Percentiles rank a stretch among this genome's conserved stretches.
Evolutionary conservation across 2,113 vertebrate genomes (phyloP).

Genomic region (Grantiella picta): DNA sequence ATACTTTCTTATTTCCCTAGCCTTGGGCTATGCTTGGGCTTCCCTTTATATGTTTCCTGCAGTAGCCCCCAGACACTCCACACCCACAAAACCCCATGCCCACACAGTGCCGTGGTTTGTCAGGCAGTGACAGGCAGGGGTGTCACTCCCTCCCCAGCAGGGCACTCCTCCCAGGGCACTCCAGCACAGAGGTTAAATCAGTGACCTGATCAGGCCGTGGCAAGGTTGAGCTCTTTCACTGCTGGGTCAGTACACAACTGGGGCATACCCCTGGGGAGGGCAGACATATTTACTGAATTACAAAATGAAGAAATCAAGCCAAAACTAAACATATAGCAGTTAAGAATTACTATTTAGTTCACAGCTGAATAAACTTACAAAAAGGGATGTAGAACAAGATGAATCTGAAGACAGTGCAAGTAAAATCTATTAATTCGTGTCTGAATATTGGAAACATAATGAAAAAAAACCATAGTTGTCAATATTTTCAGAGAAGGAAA

Average conservation of each 20-base stretch:
- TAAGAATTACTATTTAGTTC: background rate
- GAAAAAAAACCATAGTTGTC: background rate
- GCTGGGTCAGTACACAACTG: rapidly evolving
- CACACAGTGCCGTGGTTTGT: background rate
- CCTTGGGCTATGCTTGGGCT: background rate
- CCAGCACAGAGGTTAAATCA: background rate
- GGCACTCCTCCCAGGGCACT: no score
- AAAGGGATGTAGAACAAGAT: background rate
- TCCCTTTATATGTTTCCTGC: background rate
- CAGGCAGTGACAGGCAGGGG: background rate
- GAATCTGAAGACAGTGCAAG: background rate
- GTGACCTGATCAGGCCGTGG: rapidly evolving
- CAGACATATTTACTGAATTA: background rate
- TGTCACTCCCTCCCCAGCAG: background rate
- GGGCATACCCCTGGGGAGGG: rapidly evolving
- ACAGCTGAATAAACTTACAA: background rate
- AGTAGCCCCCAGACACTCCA: background rate
- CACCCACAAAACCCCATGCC: rapidly evolving
- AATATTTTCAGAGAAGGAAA: background rate
- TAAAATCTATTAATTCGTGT: background rate
- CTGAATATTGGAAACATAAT: background rate
- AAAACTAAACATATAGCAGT: background rate
- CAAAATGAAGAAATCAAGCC: background rate
- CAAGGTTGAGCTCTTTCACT: rapidly evolving
- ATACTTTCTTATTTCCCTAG: background rate